A percentile compares a stretch with the other conserved stretches of the same genome.
Conservation (phyloP, 1,140 invertebrate species). For the Mercenaria mercenaria region DNA sequence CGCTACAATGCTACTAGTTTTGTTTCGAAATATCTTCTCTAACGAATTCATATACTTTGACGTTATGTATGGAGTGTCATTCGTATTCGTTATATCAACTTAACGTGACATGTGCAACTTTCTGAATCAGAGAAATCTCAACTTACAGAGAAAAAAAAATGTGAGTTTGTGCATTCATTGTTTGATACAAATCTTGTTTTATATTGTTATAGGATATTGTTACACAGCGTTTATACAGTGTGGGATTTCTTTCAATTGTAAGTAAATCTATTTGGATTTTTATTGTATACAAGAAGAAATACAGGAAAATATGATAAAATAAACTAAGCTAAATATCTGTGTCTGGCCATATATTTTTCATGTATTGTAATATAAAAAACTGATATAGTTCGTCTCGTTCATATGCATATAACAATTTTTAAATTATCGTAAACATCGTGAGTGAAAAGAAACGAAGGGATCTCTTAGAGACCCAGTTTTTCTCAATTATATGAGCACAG, state of each 20-base stretch:
- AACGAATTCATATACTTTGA: not conserved
- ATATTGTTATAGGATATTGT: not conserved
- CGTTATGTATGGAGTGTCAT: too few relatives aligned
- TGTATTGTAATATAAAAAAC: not conserved
- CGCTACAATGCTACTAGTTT: too few relatives aligned
- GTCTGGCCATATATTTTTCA: not conserved
- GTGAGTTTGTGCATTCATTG: too few relatives aligned
- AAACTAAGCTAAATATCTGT: not conserved
- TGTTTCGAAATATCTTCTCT: not conserved
- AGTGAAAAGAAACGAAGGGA: too few relatives aligned
- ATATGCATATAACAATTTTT: too few relatives aligned
- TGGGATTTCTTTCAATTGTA: conserved; percentile 5
- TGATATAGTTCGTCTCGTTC: too few relatives aligned
- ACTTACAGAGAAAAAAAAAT: not conserved
- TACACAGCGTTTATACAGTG: conserved; percentile 5
- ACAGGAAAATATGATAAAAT: too few relatives aligned
- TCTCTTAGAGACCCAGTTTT: not conserved
- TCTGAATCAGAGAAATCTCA: not conserved
- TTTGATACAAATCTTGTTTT: not conserved
- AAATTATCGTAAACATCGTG: too few relatives aligned
- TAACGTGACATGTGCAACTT: not conserved
- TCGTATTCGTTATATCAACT: not conserved
- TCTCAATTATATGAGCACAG: not conserved
- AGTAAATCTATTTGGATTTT: not conserved
- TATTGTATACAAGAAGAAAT: too few relatives aligned